These are phyloP conservation scores for Orthosia gothica DNA, from an alignment of 2,888 invertebrate species.

Conservation along the genomic window DNA sequence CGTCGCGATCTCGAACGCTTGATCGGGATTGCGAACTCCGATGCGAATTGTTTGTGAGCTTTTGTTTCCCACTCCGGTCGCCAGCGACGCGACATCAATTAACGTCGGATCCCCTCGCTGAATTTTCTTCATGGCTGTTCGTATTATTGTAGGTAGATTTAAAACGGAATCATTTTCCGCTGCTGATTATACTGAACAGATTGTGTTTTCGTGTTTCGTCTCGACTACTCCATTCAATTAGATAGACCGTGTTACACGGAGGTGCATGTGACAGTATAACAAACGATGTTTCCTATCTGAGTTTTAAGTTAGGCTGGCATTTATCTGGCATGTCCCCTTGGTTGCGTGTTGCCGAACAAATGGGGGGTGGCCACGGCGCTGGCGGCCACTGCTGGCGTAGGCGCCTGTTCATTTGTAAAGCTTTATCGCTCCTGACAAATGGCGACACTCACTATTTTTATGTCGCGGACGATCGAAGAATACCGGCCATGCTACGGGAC, in stretches of 20 bases:
- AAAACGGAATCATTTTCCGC: constrained; percentile 81
- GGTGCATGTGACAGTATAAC: constrained; percentile 74
- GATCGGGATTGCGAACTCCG: constrained; percentile 90
- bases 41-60: constrained; percentile 91
- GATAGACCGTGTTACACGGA: constrained; percentile 64
- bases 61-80: constrained; percentile 89
- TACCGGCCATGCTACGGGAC: constrained; percentile 60
- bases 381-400: constrained; percentile 80
- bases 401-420: constrained; percentile 88
- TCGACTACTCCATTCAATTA: constrained; percentile 67
- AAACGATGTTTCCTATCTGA: constrained; percentile 77
- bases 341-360: constrained; percentile 85
- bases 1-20: constrained; percentile 90
- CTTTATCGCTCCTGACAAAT: constrained; percentile 88
- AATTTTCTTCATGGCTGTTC: constrained; percentile 87
- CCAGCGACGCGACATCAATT: constrained; percentile 90
- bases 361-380: constrained; percentile 80
- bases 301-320: constrained; percentile 81
- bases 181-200: constrained; percentile 73
- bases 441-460: constrained; percentile 86
- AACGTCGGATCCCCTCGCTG: constrained; percentile 87
- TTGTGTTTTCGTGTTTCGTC: constrained; percentile 70
- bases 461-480: constrained; percentile 82
- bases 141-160: constrained; percentile 85
- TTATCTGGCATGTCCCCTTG: constrained; percentile 82